These are phyloP conservation scores for Eudyptes chrysolophus DNA, from an alignment of 2,113 vertebrate species.

Conservation along the genomic window DNA sequence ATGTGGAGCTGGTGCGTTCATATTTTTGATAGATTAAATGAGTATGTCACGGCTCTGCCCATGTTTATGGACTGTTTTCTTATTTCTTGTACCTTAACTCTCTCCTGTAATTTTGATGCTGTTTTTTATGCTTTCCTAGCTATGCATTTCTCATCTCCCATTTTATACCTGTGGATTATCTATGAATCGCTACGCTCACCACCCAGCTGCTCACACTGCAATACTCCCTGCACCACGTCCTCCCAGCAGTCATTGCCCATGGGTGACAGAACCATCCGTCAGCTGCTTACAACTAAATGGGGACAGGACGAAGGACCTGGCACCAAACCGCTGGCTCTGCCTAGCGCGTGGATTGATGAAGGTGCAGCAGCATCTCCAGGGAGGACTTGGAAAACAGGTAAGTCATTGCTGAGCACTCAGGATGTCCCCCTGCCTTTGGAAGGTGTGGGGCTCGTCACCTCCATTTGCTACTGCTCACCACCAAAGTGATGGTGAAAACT, in stretches of 20 bases:
- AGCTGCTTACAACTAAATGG: background rate
- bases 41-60: background rate
- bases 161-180: background rate
- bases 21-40: background rate
- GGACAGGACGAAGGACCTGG: background rate
- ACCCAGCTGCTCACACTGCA: fast-evolving
- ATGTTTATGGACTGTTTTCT: background rate
- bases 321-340: background rate
- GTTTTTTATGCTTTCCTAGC: background rate
- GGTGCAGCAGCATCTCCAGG: background rate
- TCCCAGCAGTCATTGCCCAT: background rate
- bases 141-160: background rate
- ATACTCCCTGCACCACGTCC: background rate
- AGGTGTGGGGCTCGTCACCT: background rate
- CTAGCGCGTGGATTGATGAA: background rate
- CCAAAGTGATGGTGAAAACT: background rate
- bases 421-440: background rate
- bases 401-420: fast-evolving
- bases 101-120: background rate
- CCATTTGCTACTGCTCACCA: background rate
- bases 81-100: background rate
- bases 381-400: background rate
- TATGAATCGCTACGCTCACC: background rate
- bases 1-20: background rate
- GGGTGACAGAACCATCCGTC: background rate